Conservation (phyloP, 2,888 invertebrate genomes). For the Eugnorisma glareosa region DNA sequence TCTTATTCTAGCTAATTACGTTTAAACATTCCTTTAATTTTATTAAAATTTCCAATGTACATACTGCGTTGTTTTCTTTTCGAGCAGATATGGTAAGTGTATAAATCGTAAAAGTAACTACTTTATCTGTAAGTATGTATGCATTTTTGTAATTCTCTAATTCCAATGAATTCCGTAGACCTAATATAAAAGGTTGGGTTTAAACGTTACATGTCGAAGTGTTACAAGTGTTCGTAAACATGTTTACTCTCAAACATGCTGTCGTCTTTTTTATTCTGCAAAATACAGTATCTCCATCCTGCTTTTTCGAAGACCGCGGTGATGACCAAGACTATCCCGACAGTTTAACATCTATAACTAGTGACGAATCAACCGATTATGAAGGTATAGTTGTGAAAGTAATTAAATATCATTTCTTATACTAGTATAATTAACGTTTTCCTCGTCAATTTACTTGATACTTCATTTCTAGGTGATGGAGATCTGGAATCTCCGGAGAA, state of each 20-base stretch:
- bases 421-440: not conserved
- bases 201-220: not conserved
- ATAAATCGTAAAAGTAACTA: constrained; percentile 39
- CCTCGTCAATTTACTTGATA: not conserved
- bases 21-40: not conserved
- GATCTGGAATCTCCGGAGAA: no score
- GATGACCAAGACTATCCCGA: not conserved
- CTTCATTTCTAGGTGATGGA: not conserved
- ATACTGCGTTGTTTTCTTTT: constrained; percentile 3
- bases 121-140: constrained; percentile 6
- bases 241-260: constrained; percentile 34
- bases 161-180: constrained; percentile 1
- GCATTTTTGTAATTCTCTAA: constrained; percentile 27
- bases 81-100: constrained; percentile 14
- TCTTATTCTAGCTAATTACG: not conserved
- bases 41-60: not conserved
- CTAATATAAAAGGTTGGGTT: constrained; percentile 31
- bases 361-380: not conserved
- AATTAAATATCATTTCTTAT: not conserved
- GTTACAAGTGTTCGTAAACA: constrained; percentile 26
- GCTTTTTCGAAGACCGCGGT: not conserved
- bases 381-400: constrained; percentile 6
- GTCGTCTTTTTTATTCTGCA: constrained; percentile 33
- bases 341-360: not conserved
- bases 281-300: not conserved